Evolutionary conservation across 30 jellyfish, hydroid and myxozoan species (phyloP).

Genomic region (Rhopilema esculentum): DNA sequence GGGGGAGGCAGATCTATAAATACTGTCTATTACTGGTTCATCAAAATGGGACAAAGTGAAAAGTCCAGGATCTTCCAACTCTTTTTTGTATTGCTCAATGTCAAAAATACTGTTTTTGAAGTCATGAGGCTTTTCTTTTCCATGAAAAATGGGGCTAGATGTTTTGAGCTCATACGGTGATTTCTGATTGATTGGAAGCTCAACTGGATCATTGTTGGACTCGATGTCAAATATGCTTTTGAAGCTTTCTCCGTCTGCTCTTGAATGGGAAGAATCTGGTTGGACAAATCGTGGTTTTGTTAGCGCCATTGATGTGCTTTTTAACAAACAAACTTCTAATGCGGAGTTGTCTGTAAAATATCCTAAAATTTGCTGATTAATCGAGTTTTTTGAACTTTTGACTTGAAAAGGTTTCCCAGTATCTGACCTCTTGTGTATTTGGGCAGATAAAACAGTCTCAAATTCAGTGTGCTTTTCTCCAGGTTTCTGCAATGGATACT

Average conservation of each 20-base stretch:
- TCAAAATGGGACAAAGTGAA: slow-evolving; percentile 81
- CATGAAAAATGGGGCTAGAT: slow-evolving; percentile 66
- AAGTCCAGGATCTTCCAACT: slow-evolving; percentile 74
- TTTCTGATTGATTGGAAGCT: background rate
- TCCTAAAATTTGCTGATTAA: too few species aligned
- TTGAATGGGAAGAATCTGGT: slow-evolving; percentile 22
- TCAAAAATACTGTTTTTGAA: slow-evolving; percentile 64
- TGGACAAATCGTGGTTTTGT: slow-evolving; percentile 67
- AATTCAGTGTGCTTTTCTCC: too few species aligned
- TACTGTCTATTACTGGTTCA: slow-evolving; percentile 74
- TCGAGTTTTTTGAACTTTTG: too few species aligned
- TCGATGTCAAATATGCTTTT: slow-evolving; percentile 76
- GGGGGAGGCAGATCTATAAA: slow-evolving; percentile 61
- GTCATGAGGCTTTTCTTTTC: slow-evolving; percentile 71
- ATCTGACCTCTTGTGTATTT: too few species aligned
- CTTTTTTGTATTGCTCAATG: slow-evolving; percentile 38
- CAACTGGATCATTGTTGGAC: slow-evolving; percentile 28
- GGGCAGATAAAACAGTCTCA: too few species aligned
- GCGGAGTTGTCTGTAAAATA: too few species aligned
- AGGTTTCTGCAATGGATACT: too few species aligned
- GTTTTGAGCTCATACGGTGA: slow-evolving; percentile 42
- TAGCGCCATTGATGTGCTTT: slow-evolving; percentile 43
- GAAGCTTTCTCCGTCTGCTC: slow-evolving; percentile 2
- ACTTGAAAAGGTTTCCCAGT: too few species aligned
- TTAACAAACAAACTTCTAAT: background rate